A percentile compares a stretch with the other conserved stretches of the same genome.
Conservation (phyloP, 2,113 vertebrate genomes). For the Oreochromis spilurus region DNA sequence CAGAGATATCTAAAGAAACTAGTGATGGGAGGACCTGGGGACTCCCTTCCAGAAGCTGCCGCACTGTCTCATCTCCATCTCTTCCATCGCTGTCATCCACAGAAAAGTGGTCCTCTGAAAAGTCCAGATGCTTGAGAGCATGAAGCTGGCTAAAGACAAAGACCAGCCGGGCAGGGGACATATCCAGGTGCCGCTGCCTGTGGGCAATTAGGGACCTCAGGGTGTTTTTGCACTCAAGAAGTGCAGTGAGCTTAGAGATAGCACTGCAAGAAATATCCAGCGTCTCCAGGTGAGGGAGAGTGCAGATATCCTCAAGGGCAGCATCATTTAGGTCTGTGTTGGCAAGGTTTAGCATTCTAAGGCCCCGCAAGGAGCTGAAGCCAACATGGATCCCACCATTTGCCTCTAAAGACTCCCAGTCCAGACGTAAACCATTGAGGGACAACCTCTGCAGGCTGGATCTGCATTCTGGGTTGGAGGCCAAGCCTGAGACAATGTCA, state of each 20-base stretch:
- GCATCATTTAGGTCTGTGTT: conserved; percentile 87
- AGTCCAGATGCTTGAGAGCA: conserved; percentile 86
- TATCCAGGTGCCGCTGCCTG: conserved; percentile 84
- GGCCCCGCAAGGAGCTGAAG: conserved; percentile 80
- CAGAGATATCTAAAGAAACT: conserved; percentile 89
- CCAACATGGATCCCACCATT: conserved; percentile 71
- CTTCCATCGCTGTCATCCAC: conserved; percentile 10
- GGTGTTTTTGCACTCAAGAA: conserved; percentile 80
- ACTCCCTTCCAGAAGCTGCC: conserved; percentile 81
- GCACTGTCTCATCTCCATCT: conserved; percentile 75
- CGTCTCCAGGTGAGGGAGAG: conserved; percentile 83
- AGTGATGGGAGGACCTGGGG: conserved; percentile 83
- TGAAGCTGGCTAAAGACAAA: conserved; percentile 83
- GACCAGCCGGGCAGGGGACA: conserved; percentile 82
- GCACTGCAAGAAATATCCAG: conserved; percentile 90
- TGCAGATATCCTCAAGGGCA: conserved; percentile 84
- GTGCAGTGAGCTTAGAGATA: conserved; percentile 83
- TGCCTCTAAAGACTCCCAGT: conserved; percentile 74
- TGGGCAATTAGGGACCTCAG: conserved; percentile 86
- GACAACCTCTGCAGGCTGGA: conserved; percentile 76
- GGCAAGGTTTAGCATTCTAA: conserved; percentile 81
- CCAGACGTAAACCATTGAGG: conserved; percentile 77
- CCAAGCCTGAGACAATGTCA: conserved; percentile 83
- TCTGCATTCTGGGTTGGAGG: conserved; percentile 78
- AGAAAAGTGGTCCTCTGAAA: conserved; percentile 88